Percentiles rank a stretch among this genome's conserved stretches.
Evolutionary conservation across 2,888 invertebrate species (phyloP).

Genomic region (Zele albiditarsus): DNA sequence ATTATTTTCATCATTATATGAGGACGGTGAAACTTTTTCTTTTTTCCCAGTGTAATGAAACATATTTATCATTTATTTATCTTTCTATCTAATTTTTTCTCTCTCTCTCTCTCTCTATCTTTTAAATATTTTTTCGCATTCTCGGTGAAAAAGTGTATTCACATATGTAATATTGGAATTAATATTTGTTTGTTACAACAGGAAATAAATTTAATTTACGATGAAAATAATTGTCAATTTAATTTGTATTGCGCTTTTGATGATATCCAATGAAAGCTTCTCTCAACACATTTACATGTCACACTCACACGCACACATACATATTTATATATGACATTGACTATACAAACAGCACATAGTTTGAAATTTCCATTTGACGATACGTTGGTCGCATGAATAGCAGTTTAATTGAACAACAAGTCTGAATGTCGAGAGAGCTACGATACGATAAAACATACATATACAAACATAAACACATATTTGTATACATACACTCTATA

Average conservation of each 20-base stretch:
- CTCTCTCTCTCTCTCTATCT: background rate
- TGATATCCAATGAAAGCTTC: constrained; percentile 7
- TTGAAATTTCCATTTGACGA: constrained; percentile 19
- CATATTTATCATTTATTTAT: background rate
- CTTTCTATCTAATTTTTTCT: background rate
- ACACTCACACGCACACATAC: background rate
- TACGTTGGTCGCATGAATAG: constrained; percentile 47
- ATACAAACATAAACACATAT: constrained; percentile 11
- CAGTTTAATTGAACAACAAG: constrained; percentile 54
- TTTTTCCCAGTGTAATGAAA: background rate
- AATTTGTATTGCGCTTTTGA: background rate
- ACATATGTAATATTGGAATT: background rate
- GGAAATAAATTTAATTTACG: background rate
- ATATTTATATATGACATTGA: background rate
- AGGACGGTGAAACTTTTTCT: constrained; percentile 19
- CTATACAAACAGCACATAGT: background rate
- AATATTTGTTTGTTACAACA: background rate
- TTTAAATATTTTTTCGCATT: constrained; percentile 26
- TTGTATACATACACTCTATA: background rate
- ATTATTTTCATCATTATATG: constrained; percentile 18
- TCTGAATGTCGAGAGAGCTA: constrained; percentile 10
- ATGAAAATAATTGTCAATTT: constrained; percentile 6
- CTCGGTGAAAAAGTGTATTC: constrained; percentile 20
- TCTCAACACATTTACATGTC: background rate
- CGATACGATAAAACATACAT: constrained; percentile 17